phyloP scores from a whole-genome alignment of 1,140 invertebrate genomes.

The Planococcus citri region DNA sequence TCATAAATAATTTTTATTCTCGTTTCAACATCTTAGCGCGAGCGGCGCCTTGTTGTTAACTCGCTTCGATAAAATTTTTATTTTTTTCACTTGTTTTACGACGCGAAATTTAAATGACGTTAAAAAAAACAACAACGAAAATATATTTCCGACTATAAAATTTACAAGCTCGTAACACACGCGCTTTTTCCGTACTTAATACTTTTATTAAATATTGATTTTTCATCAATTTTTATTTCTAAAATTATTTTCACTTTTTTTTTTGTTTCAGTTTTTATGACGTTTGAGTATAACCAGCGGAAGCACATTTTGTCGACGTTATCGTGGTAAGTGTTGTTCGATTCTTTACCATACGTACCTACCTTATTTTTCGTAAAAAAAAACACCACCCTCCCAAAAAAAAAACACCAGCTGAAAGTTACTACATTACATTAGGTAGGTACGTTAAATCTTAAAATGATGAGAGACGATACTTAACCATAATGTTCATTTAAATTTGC shows the following conservation, averaged over 20 bases:
- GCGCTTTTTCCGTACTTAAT: background rate
- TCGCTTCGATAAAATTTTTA: background rate
- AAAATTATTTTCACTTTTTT: background rate
- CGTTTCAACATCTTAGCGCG: background rate
- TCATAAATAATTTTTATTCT: background rate
- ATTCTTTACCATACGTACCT: too few species aligned
- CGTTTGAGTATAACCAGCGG: background rate
- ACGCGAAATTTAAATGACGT: too few species aligned
- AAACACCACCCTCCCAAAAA: too few species aligned
- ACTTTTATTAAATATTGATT: background rate
- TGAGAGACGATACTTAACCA: too few species aligned
- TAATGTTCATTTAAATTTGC: too few species aligned
- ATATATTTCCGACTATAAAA: background rate
- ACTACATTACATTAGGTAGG: too few species aligned
- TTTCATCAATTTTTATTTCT: background rate
- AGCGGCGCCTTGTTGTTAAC: background rate
- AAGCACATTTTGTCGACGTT: background rate
- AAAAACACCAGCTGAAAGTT: too few species aligned
- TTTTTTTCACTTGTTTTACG: background rate
- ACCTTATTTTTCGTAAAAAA: too few species aligned
- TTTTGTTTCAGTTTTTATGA: constrained; percentile 1
- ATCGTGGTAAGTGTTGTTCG: background rate
- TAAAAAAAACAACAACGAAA: background rate
- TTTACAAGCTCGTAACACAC: background rate
- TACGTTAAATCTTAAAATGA: too few species aligned